Base-by-base conservation (phyloP, 2,888 invertebrate species). In the Chloroclysta siterata region DNA sequence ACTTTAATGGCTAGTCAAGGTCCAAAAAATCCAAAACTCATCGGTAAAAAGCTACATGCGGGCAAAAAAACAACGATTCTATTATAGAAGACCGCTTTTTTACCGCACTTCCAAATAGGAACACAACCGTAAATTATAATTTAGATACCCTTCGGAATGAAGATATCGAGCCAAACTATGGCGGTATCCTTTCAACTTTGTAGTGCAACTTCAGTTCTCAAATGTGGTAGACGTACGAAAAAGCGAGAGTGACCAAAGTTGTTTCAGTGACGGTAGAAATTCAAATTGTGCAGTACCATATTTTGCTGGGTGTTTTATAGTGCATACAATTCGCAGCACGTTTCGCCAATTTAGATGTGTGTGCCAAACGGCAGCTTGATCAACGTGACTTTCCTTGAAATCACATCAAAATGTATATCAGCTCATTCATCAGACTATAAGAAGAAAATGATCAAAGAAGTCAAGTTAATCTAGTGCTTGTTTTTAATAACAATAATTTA, bases 51-150 rank as follows among this genome's bases (percentile, higher is more conserved):
- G 44, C 80, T 88, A 86, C 83, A 88, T 88, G 87, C 85, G 85
- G 85, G 83, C 62, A 84, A 87, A 90, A 36, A 91, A 89, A 85
- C 81, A 83, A 93, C 86, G 82, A 85, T 78, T 93, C 93, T 93
- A 93, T 93, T 91, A 92, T 81, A 83, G 84, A 77, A 71, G 79
- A 70, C 78, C 82, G 78, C 80, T 90, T 92, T 91, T 92, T 92
- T 87, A 83, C 80, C 71, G 68, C 73, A 72, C 80, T 74, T 54
- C 77, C 78, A 81, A 75, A 85, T 83, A 86, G 79, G 75, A 86
- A 82, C 78, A 83, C 84, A 85, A 87, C 87, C 88, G 86, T 92
- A 92, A 91, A 91, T 90, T 92, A 92, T 92, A 91, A 91, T 91
- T 91, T 90, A 90, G 84, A 83, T 83, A 82, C 82, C 79, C 83